Percentiles rank a stretch among this genome's conserved stretches.
Evolutionary conservation across 2,888 invertebrate species (phyloP).

Genomic region (Netelia fuscicornis): DNA sequence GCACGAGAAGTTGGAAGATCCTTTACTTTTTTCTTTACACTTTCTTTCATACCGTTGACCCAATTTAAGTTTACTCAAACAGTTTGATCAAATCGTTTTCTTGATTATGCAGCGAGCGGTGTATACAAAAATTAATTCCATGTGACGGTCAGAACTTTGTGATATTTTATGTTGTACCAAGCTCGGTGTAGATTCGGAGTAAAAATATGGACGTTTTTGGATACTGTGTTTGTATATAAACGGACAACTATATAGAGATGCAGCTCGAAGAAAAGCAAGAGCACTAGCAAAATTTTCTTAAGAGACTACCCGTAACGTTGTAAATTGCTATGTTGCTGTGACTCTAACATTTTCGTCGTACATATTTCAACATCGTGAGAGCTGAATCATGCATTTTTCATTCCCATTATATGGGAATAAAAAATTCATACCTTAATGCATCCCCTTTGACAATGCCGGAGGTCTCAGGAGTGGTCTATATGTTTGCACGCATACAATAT

Average conservation of each 20-base stretch:
- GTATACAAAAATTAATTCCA: slow-evolving; percentile 7
- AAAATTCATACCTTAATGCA: slow-evolving; percentile 43
- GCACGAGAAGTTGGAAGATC: slow-evolving; percentile 25
- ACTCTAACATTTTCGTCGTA: background rate
- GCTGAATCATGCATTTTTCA: background rate
- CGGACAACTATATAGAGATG: background rate
- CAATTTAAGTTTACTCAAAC: background rate
- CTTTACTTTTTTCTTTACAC: background rate
- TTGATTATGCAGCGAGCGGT: background rate
- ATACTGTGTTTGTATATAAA: background rate
- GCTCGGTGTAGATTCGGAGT: background rate
- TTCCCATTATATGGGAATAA: background rate
- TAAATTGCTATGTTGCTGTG: slow-evolving; percentile 16
- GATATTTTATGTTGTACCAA: slow-evolving; percentile 1
- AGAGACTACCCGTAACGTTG: background rate
- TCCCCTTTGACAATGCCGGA: slow-evolving; percentile 5
- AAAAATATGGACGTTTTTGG: background rate
- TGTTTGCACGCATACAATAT: too few species aligned
- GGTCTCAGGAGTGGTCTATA: background rate
- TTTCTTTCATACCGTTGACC: slow-evolving; percentile 21
- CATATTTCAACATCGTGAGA: slow-evolving; percentile 20
- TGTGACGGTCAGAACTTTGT: background rate
- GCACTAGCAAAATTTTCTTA: background rate
- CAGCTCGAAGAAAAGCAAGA: background rate
- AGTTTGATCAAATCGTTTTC: background rate